Evolutionary conservation across 2,113 vertebrate species (phyloP).

Genomic region (Dasyprocta punctata): DNA sequence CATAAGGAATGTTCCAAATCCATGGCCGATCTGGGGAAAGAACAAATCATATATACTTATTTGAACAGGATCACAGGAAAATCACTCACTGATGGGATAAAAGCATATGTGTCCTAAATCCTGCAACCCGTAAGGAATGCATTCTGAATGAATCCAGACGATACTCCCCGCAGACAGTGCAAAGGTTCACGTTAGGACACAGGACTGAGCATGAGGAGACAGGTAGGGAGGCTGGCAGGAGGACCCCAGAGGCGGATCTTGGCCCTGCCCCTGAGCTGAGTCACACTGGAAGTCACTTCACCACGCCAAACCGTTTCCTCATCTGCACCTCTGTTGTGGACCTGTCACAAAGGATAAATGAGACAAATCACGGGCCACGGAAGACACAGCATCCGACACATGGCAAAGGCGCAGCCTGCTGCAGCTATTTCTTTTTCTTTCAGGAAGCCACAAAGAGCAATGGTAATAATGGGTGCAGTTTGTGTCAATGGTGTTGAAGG

Average conservation of each 20-base stretch:
- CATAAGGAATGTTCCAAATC: constrained; percentile 98
- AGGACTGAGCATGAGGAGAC: neutral
- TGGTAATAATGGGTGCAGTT: fast-evolving
- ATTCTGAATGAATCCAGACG: neutral
- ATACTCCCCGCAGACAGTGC: neutral
- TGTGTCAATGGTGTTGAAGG: neutral
- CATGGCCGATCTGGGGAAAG: constrained; percentile 93
- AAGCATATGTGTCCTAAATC: neutral
- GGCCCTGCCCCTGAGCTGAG: neutral
- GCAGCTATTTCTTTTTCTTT: neutral
- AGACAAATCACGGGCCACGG: fast-evolving
- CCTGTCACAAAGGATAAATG: neutral
- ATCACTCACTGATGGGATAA: neutral
- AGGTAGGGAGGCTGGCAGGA: neutral
- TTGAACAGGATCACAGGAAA: neutral
- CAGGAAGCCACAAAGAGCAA: neutral
- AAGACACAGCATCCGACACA: fast-evolving
- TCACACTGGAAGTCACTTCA: neutral
- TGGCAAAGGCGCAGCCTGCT: too few relatives aligned
- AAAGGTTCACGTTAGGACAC: neutral
- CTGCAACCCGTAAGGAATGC: neutral
- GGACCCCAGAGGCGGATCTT: fast-evolving
- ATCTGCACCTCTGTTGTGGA: fast-evolving
- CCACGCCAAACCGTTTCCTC: neutral
- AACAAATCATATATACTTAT: neutral